Percentiles rank a stretch among this genome's conserved stretches.
These are phyloP conservation scores for Clivina fossor DNA, from an alignment of 2,888 invertebrate species.

Conservation along the genomic window DNA sequence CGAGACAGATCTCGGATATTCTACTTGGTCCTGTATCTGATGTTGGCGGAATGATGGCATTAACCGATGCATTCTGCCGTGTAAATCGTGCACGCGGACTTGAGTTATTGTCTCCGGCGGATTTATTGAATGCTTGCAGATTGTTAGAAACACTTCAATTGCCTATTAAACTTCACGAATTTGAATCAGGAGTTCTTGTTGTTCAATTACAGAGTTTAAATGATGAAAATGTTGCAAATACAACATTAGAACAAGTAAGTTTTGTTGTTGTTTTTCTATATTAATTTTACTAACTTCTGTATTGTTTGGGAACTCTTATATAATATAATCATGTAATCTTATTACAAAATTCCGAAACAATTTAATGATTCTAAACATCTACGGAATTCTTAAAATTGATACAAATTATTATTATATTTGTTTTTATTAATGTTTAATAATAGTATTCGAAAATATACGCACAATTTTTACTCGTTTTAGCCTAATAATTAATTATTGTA, in stretches of 20 bases:
- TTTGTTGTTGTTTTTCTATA: constrained; percentile 7
- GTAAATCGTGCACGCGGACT: constrained; percentile 95
- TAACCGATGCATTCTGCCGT: constrained; percentile 96
- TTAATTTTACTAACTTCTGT: constrained; percentile 13
- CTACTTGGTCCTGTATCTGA: constrained; percentile 81
- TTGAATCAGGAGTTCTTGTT: constrained; percentile 95
- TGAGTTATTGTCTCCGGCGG: constrained; percentile 95
- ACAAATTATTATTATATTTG: no score
- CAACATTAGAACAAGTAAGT: constrained; percentile 65
- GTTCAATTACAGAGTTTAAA: constrained; percentile 79
- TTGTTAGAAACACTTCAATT: constrained; percentile 64
- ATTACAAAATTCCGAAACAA: no score
- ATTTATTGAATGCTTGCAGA: constrained; percentile 88
- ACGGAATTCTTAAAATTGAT: no score
- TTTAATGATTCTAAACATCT: no score
- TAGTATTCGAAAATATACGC: no score
- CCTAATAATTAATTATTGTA: no score
- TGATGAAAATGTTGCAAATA: constrained; percentile 69
- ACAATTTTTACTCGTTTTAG: no score
- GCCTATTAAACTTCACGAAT: constrained; percentile 76
- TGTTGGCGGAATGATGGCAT: constrained; percentile 93
- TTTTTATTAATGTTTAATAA: no score
- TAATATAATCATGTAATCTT: no score
- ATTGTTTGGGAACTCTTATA: constrained; percentile 1
- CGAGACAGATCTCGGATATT: constrained; percentile 82